phyloP scores from a whole-genome alignment of 2,113 vertebrate species.

The Apaloderma vittatum region DNA sequence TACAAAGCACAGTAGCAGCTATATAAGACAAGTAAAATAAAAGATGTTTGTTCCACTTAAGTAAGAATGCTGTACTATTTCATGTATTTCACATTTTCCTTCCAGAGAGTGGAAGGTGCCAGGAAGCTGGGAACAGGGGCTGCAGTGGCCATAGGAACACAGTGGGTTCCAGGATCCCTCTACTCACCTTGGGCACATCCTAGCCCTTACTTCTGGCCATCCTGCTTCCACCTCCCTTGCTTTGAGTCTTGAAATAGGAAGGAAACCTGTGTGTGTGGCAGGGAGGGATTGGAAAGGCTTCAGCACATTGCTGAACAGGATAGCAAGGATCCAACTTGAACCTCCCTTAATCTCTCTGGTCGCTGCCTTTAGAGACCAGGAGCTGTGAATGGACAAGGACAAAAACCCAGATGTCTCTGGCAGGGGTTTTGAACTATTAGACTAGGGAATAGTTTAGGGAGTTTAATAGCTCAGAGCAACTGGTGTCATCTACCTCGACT shows the following conservation, averaged over 20 bases:
- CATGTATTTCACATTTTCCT: background rate
- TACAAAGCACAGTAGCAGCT: background rate
- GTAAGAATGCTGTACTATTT: background rate
- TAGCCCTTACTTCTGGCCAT: background rate
- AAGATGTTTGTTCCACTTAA: background rate
- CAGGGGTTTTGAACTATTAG: background rate
- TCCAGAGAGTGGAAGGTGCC: background rate
- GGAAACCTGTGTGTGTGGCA: no score
- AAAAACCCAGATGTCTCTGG: accelerated
- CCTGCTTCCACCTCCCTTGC: background rate
- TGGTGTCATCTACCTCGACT: no score
- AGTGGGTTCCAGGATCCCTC: background rate
- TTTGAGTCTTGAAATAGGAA: background rate
- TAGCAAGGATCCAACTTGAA: background rate
- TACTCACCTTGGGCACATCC: background rate
- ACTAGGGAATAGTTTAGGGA: background rate
- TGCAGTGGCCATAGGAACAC: background rate
- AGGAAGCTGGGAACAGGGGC: background rate
- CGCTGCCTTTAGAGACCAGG: background rate
- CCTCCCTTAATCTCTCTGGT: background rate
- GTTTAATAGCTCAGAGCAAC: no score
- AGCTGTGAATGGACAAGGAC: background rate
- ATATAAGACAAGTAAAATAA: background rate
- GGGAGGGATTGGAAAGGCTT: background rate
- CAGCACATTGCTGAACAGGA: background rate